phyloP scores from a whole-genome alignment of 2,113 vertebrate genomes.

The Etheostoma spectabile region DNA sequence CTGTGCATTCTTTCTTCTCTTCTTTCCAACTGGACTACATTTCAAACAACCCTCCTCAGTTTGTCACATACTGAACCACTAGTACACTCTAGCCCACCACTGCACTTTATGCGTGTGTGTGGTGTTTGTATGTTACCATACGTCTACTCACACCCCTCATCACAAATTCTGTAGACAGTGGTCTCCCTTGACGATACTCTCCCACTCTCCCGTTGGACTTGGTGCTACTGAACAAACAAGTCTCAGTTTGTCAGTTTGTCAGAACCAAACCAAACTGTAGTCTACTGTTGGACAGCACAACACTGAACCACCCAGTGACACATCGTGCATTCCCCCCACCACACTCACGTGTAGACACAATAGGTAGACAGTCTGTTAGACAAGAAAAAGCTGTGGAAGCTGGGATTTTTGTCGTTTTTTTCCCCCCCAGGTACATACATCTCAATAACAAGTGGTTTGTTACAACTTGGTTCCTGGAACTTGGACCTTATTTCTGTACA shows the following conservation, averaged over 20 bases:
- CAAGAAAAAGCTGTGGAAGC: neutral
- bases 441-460: neutral
- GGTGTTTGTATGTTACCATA: constrained; percentile 30
- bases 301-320: constrained; percentile 25
- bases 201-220: constrained; percentile 50
- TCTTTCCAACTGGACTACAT: constrained; percentile 56
- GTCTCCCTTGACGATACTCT: constrained; percentile 66
- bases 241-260: constrained; percentile 73
- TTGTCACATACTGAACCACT: constrained; percentile 63
- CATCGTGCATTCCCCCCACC: neutral
- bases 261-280: constrained; percentile 52
- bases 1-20: constrained; percentile 41
- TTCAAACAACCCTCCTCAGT: constrained; percentile 55
- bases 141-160: constrained; percentile 52
- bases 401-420: neutral
- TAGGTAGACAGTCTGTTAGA: neutral
- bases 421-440: neutral
- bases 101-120: constrained; percentile 3
- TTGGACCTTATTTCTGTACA: neutral
- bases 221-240: constrained; percentile 62
- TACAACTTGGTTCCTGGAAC: neutral
- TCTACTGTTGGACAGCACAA: constrained; percentile 34
- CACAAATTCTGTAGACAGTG: constrained; percentile 59
- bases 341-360: neutral
- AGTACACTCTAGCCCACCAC: constrained; percentile 30